Conservation (phyloP, 2,888 invertebrate genomes). For the Agriopis marginaria region DNA sequence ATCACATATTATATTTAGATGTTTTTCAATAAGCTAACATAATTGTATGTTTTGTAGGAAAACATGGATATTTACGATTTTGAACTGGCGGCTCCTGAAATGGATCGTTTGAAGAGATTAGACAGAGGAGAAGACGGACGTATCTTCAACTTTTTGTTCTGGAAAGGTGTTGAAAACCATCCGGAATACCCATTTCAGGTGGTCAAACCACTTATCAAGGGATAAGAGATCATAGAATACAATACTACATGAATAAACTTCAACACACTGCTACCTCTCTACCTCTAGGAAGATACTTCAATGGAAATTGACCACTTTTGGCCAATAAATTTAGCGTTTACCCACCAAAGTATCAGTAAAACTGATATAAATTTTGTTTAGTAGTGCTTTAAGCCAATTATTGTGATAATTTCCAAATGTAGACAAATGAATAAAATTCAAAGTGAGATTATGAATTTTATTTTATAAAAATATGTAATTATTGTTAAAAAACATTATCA, state of each 20-base stretch:
- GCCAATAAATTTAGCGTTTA: slow-evolving; percentile 16
- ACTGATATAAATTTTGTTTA: slow-evolving; percentile 51
- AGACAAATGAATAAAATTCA: slow-evolving; percentile 43
- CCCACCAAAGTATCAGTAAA: slow-evolving; percentile 49
- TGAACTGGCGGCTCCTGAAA: slow-evolving; percentile 84
- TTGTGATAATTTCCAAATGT: slow-evolving; percentile 38
- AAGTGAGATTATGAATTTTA: slow-evolving; percentile 31
- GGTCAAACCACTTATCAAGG: slow-evolving; percentile 5
- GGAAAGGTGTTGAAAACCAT: slow-evolving; percentile 89
- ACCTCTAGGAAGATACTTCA: background rate
- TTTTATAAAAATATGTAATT: slow-evolving; percentile 27
- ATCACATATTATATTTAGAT: too few relatives aligned
- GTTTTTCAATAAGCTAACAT: background rate
- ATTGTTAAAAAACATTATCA: background rate
- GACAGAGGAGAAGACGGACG: slow-evolving; percentile 88
- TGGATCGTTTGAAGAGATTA: slow-evolving; percentile 82
- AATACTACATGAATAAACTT: background rate
- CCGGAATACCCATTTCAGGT: slow-evolving; percentile 89
- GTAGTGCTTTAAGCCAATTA: slow-evolving; percentile 37
- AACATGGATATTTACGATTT: slow-evolving; percentile 90
- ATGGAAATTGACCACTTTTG: background rate
- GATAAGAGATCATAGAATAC: slow-evolving; percentile 8
- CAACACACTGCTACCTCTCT: slow-evolving; percentile 54
- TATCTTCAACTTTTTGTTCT: slow-evolving; percentile 89
- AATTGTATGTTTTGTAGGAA: slow-evolving; percentile 63